Percentiles rank a stretch among this genome's conserved stretches.
Evolutionary conservation across 1,140 invertebrate species (phyloP).

Genomic region (Aphidius gifuensis): DNA sequence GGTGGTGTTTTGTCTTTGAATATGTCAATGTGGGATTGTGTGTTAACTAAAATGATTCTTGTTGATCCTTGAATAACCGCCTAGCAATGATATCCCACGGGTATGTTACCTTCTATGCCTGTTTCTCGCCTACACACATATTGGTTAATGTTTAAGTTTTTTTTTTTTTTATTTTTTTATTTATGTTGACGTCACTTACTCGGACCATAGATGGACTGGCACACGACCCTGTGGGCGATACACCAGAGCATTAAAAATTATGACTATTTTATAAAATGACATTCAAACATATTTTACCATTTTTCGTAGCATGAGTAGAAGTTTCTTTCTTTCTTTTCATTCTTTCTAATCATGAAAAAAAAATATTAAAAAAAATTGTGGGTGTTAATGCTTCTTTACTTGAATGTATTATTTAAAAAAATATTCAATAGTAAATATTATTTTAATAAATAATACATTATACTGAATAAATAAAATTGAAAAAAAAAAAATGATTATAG

Average conservation of each 20-base stretch:
- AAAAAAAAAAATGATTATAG: neutral
- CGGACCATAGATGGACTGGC: slow-evolving; percentile 40
- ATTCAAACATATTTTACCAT: neutral
- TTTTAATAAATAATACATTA: no score
- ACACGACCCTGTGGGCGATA: slow-evolving; percentile 37
- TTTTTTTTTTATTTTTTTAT: no score
- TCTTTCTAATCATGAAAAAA: no score
- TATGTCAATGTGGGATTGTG: slow-evolving; percentile 26
- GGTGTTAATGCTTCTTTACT: neutral
- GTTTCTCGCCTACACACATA: slow-evolving; percentile 24
- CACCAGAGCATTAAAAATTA: slow-evolving; percentile 37
- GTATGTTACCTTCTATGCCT: slow-evolving; percentile 39
- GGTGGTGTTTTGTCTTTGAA: neutral
- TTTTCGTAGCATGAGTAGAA: neutral
- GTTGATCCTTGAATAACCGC: slow-evolving; percentile 28
- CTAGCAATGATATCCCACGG: slow-evolving; percentile 37
- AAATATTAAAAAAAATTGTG: neutral
- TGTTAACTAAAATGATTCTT: neutral
- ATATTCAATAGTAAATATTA: no score
- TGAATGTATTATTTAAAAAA: no score
- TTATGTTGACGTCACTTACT: slow-evolving; percentile 43
- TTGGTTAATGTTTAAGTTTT: slow-evolving; percentile 37
- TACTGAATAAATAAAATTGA: neutral
- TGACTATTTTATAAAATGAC: slow-evolving; percentile 31
- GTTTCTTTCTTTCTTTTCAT: neutral